Evolutionary conservation across 2,797 vertebrate species (phyloP), one percentile per base, ranked within the genome.

Genomic region (Acestrorhynchus altus): DNA sequence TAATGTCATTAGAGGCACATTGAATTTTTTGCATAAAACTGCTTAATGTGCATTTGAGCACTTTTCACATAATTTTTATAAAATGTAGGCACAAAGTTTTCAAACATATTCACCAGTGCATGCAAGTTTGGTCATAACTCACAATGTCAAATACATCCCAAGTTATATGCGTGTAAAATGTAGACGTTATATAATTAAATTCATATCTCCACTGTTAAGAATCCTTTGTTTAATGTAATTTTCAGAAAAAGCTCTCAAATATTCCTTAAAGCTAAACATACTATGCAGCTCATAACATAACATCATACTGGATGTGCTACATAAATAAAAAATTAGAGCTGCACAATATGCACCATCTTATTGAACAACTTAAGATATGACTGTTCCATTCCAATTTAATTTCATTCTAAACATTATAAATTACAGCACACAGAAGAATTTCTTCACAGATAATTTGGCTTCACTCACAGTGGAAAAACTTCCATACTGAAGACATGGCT

Each of bases 101-200:
- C 4, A 68, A 39, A 68, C 47, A 76, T 42, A 76, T 68, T 56
- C 49, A 46, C 18, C 5, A 57, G 8, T 22, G 15, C 49, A 57
- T 24, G 39, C 12, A 40, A 65, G 63, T 6, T 8, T 65, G 22
- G 20, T 46, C 1, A 24, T 15, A 11, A 42, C 72, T 40, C 31
- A 24, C 26, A 52, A 26, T 64, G 57, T 66, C 18, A 42, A 47
- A 76, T 44, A 54, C 42, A 76, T 35, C 44, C 13, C 9, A 22
- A 39, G 9, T 11, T 44, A 24, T 40, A 44, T 15, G 42, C 24
- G 1, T 24, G 42, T 12, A 64, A 22, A 8, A 46, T 7, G 6
- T 20, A 65, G 35, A 44, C 42, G 8, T 22, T 12, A 24, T 5
- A 20, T 22, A 20, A 24, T 24, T 6, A 49, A 22, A 0, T 1